These are phyloP conservation scores for Drosophila yakuba DNA, from an alignment of 1,140 invertebrate species.

Conservation along the genomic window DNA sequence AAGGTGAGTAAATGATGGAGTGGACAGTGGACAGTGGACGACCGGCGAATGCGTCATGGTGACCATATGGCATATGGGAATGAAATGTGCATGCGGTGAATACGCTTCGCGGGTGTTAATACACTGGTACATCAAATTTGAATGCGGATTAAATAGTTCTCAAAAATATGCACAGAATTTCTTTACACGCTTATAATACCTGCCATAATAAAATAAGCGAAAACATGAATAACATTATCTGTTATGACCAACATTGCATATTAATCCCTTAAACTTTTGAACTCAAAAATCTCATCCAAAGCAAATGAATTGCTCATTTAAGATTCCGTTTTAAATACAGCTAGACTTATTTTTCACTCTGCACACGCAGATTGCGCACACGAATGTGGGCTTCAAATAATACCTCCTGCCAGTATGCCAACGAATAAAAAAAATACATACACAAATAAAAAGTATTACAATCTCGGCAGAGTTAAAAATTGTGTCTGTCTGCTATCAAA, in stretches of 20 bases:
- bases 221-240: no score
- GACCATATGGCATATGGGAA: conserved; percentile 27
- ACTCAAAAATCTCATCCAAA: not conserved
- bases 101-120: not conserved
- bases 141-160: not conserved
- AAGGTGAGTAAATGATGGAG: conserved; percentile 84
- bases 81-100: conserved; percentile 27
- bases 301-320: not conserved
- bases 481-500: conserved; percentile 13
- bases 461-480: conserved; percentile 7
- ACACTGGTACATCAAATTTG: not conserved
- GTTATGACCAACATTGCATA: no score
- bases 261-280: not conserved
- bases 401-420: not conserved
- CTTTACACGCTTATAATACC: no score
- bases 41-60: not conserved
- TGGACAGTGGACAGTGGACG: not conserved
- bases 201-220: no score
- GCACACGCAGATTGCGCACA: no score
- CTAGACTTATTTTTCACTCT: not conserved
- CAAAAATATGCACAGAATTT: no score
- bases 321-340: not conserved
- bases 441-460: not conserved
- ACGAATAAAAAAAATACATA: not conserved
- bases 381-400: not conserved